Evolutionary conservation across 2,888 invertebrate genomes (phyloP).

Genomic region (Cyaniris semiargus): DNA sequence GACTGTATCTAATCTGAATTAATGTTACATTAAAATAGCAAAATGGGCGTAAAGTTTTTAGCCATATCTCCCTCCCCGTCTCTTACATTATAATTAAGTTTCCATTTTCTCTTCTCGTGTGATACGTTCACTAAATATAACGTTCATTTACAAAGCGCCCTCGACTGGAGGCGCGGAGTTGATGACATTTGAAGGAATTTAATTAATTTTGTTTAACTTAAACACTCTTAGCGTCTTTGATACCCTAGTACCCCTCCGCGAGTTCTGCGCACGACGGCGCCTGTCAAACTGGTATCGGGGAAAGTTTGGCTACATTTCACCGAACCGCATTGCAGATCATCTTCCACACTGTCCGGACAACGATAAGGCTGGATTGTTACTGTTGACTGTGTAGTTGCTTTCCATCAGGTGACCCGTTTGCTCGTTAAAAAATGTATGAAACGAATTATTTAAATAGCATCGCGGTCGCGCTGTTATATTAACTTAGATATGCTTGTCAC

Average conservation of each 20-base stretch:
- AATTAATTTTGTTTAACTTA: slow-evolving; percentile 80
- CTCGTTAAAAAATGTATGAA: too few relatives aligned
- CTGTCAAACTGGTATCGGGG: slow-evolving; percentile 75
- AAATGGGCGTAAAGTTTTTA: slow-evolving; percentile 35
- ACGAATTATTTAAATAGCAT: too few relatives aligned
- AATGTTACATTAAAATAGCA: not conserved
- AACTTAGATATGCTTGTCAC: too few relatives aligned
- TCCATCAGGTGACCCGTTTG: too few relatives aligned
- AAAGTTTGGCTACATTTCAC: slow-evolving; percentile 70
- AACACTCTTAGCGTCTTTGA: slow-evolving; percentile 80
- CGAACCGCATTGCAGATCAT: slow-evolving; percentile 76
- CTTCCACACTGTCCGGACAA: slow-evolving; percentile 56
- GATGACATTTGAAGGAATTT: slow-evolving; percentile 75
- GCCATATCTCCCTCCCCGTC: slow-evolving; percentile 31
- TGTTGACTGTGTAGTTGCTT: too few relatives aligned
- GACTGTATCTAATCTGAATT: not conserved
- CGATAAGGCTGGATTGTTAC: slow-evolving; percentile 51
- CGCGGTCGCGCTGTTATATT: too few relatives aligned
- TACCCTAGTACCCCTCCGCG: slow-evolving; percentile 73
- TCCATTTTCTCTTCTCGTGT: slow-evolving; percentile 64
- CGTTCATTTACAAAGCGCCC: slow-evolving; percentile 75
- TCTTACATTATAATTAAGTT: slow-evolving; percentile 64
- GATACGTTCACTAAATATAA: slow-evolving; percentile 73
- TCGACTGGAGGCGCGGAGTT: slow-evolving; percentile 70
- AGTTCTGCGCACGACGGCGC: slow-evolving; percentile 68